Evolutionary conservation across 64 coral and sea anemone genomes (phyloP).

Genomic region (Exaiptasia diaphana): DNA sequence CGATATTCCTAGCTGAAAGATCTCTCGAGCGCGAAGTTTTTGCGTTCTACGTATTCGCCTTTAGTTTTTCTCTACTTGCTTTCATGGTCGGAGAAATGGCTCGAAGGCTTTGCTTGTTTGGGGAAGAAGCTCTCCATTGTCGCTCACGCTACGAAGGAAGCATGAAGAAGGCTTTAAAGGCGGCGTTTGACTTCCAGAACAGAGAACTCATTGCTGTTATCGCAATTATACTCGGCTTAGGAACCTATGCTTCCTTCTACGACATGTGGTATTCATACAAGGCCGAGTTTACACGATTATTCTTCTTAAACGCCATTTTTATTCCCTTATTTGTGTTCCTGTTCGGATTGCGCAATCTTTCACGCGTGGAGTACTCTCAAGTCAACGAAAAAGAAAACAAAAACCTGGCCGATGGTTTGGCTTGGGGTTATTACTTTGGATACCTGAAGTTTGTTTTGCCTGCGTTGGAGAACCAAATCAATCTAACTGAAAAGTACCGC

Average conservation of each 20-base stretch:
- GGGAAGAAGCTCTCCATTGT: constrained; percentile 57
- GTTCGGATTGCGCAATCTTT: constrained; percentile 40
- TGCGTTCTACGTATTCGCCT: neutral
- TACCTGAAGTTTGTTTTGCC: constrained; percentile 76
- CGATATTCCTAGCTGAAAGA: too few species aligned
- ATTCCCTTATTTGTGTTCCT: constrained; percentile 30
- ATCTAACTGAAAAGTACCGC: constrained; percentile 5
- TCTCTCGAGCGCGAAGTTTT: too few species aligned
- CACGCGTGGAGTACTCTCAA: constrained; percentile 22
- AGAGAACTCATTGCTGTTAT: too few species aligned
- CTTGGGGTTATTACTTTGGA: constrained; percentile 74
- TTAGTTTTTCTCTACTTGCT: constrained; percentile 22
- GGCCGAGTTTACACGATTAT: neutral
- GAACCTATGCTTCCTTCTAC: too few species aligned
- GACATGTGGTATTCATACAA: neutral
- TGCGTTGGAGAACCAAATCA: neutral
- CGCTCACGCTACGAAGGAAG: constrained; percentile 57
- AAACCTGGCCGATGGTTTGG: constrained; percentile 73
- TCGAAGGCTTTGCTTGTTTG: constrained; percentile 34
- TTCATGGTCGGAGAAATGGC: constrained; percentile 28
- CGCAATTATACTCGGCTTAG: too few species aligned
- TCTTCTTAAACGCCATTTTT: constrained; percentile 13
- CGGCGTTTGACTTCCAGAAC: constrained; percentile 44
- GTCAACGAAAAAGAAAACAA: constrained; percentile 56
- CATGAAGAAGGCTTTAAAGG: neutral